Conservation (phyloP, 2,797 vertebrate species). For the Alexandromys oeconomus region DNA sequence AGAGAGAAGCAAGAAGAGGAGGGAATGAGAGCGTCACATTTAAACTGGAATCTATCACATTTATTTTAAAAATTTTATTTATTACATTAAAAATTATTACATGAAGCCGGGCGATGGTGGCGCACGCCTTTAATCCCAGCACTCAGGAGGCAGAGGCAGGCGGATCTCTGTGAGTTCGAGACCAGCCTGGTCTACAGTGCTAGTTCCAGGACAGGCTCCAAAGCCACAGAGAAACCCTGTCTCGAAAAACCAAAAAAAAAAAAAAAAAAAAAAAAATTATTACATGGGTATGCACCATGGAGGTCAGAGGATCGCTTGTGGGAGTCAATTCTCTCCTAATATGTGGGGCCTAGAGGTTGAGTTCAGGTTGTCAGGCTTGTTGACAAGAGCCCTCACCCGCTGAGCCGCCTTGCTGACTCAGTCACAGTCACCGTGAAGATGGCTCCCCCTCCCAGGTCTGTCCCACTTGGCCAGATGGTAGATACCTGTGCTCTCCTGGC, state of each 20-base stretch:
- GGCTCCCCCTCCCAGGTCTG: neutral
- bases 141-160: too few relatives aligned
- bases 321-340: neutral
- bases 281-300: neutral
- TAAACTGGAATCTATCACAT: neutral
- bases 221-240: too few relatives aligned
- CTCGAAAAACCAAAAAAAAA: too few relatives aligned
- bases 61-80: neutral
- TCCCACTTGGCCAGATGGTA: neutral
- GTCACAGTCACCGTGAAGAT: neutral
- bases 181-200: too few relatives aligned
- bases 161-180: too few relatives aligned
- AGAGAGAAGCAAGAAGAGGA: neutral
- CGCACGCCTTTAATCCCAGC: too few relatives aligned
- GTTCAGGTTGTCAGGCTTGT: too few relatives aligned
- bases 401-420: neutral
- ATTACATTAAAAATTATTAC: neutral
- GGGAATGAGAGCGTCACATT: neutral
- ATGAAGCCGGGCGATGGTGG: too few relatives aligned
- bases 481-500: neutral
- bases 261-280: too few relatives aligned
- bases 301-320: neutral
- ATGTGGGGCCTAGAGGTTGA: neutral
- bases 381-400: neutral
- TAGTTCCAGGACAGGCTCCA: too few relatives aligned